phyloP scores from a whole-genome alignment of 2,113 vertebrate species.

The Sigmodon hispidus region DNA sequence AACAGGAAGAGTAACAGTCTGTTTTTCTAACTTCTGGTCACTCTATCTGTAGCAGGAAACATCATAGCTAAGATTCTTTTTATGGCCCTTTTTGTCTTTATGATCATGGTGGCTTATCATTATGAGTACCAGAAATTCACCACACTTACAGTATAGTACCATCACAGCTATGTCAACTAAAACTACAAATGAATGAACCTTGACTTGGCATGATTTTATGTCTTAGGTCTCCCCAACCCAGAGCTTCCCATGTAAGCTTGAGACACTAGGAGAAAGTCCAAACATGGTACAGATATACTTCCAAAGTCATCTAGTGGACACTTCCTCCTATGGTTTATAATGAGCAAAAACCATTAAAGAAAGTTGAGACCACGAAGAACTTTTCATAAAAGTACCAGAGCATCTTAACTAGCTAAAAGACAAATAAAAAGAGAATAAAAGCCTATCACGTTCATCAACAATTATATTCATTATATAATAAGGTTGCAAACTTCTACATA shows the following conservation, averaged over 20 bases:
- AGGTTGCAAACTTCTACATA: neutral
- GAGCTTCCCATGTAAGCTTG: neutral
- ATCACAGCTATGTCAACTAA: neutral
- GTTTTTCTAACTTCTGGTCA: neutral
- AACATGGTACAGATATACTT: neutral
- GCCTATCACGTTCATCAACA: neutral
- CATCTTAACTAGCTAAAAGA: neutral
- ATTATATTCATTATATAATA: neutral
- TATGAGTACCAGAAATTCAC: neutral
- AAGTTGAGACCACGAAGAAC: slow-evolving; percentile 1
- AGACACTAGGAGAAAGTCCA: neutral
- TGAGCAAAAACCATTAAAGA: neutral
- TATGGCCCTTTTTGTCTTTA: neutral
- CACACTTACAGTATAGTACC: neutral
- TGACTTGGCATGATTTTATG: slow-evolving; percentile 1
- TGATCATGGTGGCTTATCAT: neutral
- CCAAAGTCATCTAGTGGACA: neutral
- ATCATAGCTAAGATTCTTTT: neutral
- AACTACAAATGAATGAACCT: neutral
- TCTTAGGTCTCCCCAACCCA: neutral
- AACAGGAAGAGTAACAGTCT: neutral
- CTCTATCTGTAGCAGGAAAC: neutral
- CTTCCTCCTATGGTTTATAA: neutral
- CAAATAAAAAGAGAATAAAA: neutral
- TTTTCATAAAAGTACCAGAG: neutral